Evolutionary conservation across 2,888 invertebrate species (phyloP).

Genomic region (Tenthredo amoena): DNA sequence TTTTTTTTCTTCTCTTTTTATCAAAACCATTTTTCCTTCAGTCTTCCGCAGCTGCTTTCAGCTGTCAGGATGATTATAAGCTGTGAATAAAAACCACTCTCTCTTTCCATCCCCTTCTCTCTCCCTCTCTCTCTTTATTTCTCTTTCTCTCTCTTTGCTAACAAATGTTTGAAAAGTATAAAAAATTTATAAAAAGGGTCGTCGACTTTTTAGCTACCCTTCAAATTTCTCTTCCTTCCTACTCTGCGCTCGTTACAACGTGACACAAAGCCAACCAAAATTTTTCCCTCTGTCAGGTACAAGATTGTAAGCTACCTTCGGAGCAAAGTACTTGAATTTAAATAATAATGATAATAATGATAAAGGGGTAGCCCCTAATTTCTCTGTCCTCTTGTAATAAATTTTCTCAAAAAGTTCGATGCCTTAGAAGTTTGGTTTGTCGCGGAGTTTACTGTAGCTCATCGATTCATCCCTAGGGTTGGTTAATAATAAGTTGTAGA

Average conservation of each 20-base stretch:
- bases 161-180: not conserved
- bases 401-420: not conserved
- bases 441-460: constrained; percentile 9
- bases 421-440: not conserved
- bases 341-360: not conserved
- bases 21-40: not conserved
- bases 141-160: not conserved
- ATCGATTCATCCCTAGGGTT: constrained; percentile 11
- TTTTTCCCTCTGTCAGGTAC: not conserved
- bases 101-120: not conserved
- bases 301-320: too few species aligned
- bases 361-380: not conserved
- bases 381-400: not conserved
- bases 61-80: not conserved
- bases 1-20: not conserved
- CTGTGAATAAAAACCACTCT: constrained; percentile 1
- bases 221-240: not conserved
- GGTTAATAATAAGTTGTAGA: constrained; percentile 32
- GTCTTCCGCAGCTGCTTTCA: not conserved
- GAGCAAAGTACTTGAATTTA: not conserved
- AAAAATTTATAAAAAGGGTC: not conserved
- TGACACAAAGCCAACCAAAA: constrained; percentile 6
- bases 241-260: not conserved
- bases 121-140: not conserved
- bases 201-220: constrained; percentile 24